Evolutionary conservation across 2,797 vertebrate genomes (phyloP).

Genomic region (Paratrypauchen microcephalus): DNA sequence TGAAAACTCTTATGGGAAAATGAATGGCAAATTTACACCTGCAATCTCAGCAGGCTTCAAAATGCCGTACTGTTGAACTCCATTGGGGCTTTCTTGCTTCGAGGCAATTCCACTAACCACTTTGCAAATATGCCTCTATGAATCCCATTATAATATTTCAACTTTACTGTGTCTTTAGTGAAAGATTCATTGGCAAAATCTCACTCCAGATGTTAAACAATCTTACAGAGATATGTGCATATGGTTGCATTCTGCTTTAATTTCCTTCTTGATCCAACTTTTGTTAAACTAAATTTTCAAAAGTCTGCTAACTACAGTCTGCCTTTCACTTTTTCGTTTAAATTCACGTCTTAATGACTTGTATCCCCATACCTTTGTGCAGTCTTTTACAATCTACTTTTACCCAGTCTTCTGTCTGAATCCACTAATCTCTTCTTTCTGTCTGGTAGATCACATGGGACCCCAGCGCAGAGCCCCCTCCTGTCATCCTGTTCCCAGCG

Average conservation of each 20-base stretch:
- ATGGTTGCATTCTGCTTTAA: too few species aligned
- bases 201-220: too few species aligned
- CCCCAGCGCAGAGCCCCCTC: constrained; percentile 59
- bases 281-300: not conserved
- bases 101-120: not conserved
- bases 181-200: too few species aligned
- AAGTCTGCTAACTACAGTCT: not conserved
- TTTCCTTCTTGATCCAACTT: not conserved
- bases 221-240: too few species aligned
- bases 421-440: constrained; percentile 32
- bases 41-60: too few species aligned
- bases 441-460: constrained; percentile 69
- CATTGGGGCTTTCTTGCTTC: not conserved
- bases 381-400: not conserved
- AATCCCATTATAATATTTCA: too few species aligned
- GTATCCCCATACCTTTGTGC: not conserved
- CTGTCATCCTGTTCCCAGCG: constrained; percentile 79
- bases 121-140: too few species aligned
- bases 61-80: too few species aligned
- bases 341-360: not conserved
- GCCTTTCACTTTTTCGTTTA: not conserved
- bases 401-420: constrained; percentile 15
- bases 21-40: too few species aligned
- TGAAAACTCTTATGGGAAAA: too few species aligned
- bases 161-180: too few species aligned